Conservation (phyloP, 2,113 vertebrate genomes). For the Ellobius talpinus region DNA sequence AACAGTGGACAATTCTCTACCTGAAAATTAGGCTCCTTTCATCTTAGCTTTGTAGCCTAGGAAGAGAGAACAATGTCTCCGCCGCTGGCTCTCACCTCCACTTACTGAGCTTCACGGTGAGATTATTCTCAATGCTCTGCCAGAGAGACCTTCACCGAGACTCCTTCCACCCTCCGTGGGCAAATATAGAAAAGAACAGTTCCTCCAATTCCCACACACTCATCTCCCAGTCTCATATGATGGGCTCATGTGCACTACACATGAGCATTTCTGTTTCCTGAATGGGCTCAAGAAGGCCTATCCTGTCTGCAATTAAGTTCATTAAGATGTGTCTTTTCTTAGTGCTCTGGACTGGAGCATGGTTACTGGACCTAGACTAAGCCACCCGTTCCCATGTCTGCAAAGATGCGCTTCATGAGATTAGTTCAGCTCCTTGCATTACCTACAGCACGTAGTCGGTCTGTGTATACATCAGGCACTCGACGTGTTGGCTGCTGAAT, state of each 20-base stretch:
- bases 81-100: not conserved
- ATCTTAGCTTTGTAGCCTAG: not conserved
- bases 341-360: not conserved
- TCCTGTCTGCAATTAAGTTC: not conserved
- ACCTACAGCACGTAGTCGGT: not conserved
- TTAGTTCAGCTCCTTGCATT: not conserved
- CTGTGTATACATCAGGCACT: not conserved
- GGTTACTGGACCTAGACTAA: not conserved
- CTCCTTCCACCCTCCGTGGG: not conserved
- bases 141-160: not conserved
- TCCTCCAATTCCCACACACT: not conserved
- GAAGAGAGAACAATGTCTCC: not conserved
- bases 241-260: not conserved
- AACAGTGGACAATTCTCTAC: not conserved
- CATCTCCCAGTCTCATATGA: constrained; percentile 14
- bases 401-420: constrained; percentile 53
- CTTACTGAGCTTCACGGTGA: not conserved
- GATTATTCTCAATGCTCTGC: not conserved
- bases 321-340: not conserved
- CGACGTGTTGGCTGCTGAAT: not conserved
- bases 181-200: not conserved
- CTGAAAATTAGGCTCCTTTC: not conserved
- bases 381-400: not conserved
- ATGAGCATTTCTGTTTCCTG: constrained; percentile 32
- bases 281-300: not conserved